Evolutionary conservation across 92 coral and sea anemone species (phyloP).

Genomic region (Epizoanthus fatuus): DNA sequence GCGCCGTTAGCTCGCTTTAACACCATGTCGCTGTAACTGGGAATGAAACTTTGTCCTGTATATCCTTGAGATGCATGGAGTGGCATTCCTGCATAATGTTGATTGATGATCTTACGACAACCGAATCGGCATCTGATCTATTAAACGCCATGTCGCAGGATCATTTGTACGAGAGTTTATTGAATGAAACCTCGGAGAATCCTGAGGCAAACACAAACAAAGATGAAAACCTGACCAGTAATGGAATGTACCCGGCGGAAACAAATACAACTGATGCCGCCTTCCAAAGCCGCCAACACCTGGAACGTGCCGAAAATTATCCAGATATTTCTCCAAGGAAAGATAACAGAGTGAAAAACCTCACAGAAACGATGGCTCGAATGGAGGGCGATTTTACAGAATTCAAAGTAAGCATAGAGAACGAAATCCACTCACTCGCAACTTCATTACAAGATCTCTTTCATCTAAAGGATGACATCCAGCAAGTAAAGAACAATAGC

Average conservation of each 20-base stretch:
- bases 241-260: no score
- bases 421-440: conserved; percentile 18
- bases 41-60: neutral
- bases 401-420: conserved; percentile 14
- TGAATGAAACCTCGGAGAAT: no score
- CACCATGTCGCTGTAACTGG: conserved; percentile 15
- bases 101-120: neutral
- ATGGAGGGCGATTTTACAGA: neutral
- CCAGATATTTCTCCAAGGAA: no score
- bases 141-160: no score
- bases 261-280: no score
- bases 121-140: no score
- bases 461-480: conserved; percentile 13
- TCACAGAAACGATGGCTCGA: neutral
- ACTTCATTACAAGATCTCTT: neutral
- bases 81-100: conserved; percentile 28
- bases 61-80: neutral
- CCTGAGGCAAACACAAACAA: no score
- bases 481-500: conserved; percentile 14
- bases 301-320: no score
- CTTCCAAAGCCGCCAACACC: no score
- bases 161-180: no score
- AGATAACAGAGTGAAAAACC: neutral
- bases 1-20: neutral
- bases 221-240: no score